These are phyloP conservation scores for Lutjanus argentimaculatus DNA, from an alignment of 2,797 vertebrate species.

Conservation along the genomic window DNA sequence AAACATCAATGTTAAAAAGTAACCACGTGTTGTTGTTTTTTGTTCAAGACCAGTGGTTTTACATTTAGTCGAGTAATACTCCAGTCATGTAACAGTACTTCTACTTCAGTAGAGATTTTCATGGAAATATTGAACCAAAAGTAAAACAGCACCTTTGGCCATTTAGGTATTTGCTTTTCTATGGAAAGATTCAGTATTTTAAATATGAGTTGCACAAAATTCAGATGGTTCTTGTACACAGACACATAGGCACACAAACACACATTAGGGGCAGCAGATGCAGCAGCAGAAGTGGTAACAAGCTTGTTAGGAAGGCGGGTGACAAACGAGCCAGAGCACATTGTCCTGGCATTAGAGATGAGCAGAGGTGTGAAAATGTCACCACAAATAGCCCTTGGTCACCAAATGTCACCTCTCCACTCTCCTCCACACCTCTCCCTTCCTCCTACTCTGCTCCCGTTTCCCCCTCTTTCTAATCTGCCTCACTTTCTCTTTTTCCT, in stretches of 20 bases:
- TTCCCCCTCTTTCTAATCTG: constrained; percentile 48
- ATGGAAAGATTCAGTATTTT: constrained; percentile 33
- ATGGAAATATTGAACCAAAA: neutral
- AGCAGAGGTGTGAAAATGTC: constrained; percentile 87
- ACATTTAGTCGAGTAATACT: too few species aligned
- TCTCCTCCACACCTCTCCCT: constrained; percentile 41
- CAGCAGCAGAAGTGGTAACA: constrained; percentile 70
- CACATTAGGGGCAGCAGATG: constrained; percentile 43
- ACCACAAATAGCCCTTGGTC: constrained; percentile 83
- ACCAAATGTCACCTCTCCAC: constrained; percentile 83
- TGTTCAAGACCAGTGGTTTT: too few species aligned
- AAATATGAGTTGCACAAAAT: constrained; percentile 14
- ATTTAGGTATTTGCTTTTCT: constrained; percentile 22
- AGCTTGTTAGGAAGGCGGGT: constrained; percentile 82
- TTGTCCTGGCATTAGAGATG: constrained; percentile 83
- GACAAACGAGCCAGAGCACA: constrained; percentile 79
- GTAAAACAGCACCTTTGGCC: neutral
- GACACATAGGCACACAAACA: constrained; percentile 29
- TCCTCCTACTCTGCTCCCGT: constrained; percentile 44
- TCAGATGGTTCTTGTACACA: neutral
- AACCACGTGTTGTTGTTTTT: too few species aligned
- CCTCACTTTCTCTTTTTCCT: constrained; percentile 5
- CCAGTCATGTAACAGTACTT: too few species aligned
- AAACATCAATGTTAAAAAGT: too few species aligned
- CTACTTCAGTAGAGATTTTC: neutral